Conservation (phyloP, 2,888 invertebrate species). For the Sminthurides aquaticus region DNA sequence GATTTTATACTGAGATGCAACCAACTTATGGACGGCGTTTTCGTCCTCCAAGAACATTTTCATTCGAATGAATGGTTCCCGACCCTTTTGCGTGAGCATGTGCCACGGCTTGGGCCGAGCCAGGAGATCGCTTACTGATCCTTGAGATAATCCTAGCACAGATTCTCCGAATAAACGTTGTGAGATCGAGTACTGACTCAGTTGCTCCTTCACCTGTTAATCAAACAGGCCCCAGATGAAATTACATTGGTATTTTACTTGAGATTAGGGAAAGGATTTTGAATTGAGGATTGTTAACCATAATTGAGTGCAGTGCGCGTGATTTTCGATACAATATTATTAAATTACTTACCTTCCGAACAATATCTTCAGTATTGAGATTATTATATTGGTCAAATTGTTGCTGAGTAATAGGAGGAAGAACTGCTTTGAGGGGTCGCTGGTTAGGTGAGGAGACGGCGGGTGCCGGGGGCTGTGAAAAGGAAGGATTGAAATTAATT, state of each 20-base stretch:
- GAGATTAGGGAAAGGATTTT: too few species aligned
- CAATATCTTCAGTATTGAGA: slow-evolving; percentile 96
- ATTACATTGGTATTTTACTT: neutral
- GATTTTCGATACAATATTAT: too few species aligned
- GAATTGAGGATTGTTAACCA: too few species aligned
- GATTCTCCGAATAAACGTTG: slow-evolving; percentile 97
- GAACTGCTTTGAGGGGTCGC: slow-evolving; percentile 86
- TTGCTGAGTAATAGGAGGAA: slow-evolving; percentile 96
- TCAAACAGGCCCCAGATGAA: slow-evolving; percentile 15
- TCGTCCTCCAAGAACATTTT: slow-evolving; percentile 91
- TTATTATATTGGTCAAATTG: slow-evolving; percentile 97
- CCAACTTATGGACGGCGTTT: slow-evolving; percentile 87
- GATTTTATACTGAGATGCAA: slow-evolving; percentile 95
- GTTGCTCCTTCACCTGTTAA: slow-evolving; percentile 73
- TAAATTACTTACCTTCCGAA: slow-evolving; percentile 72
- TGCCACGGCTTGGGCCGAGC: slow-evolving; percentile 99
- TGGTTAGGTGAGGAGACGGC: slow-evolving; percentile 76
- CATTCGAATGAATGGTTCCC: slow-evolving; percentile 96
- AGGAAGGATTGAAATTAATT: slow-evolving; percentile 7
- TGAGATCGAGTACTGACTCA: slow-evolving; percentile 92
- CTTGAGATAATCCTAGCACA: slow-evolving; percentile 91
- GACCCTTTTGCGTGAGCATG: slow-evolving; percentile 88
- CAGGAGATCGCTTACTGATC: slow-evolving; percentile 92
- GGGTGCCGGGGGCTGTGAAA: slow-evolving; percentile 62
- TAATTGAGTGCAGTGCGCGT: too few species aligned